phyloP scores from a whole-genome alignment of 2,797 vertebrate genomes.

The Avahi laniger region DNA sequence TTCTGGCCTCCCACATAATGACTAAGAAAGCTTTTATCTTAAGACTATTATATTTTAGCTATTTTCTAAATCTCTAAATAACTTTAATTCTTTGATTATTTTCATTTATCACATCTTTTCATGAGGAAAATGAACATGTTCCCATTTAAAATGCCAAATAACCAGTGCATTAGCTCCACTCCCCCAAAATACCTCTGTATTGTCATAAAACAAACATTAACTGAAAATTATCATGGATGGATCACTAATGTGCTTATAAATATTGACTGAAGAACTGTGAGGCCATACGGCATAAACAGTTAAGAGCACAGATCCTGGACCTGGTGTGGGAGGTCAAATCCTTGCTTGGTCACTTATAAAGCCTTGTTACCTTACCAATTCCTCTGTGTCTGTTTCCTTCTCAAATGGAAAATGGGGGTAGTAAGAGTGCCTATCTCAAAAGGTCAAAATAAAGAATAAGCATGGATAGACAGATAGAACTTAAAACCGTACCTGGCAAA shows the following conservation, averaged over 20 bases:
- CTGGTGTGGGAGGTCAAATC: neutral
- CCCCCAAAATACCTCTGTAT: neutral
- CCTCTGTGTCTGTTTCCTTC: neutral
- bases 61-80: conserved; percentile 67
- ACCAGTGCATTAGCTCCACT: conserved; percentile 27
- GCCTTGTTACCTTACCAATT: neutral
- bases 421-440: neutral
- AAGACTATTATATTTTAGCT: conserved; percentile 61
- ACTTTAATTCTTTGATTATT: conserved; percentile 51
- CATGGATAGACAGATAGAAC: neutral
- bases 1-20: conserved; percentile 63
- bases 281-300: neutral
- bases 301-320: neutral
- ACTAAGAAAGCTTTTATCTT: conserved; percentile 63
- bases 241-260: neutral
- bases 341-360: neutral
- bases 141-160: conserved; percentile 41
- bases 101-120: conserved; percentile 62
- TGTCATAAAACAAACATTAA: neutral
- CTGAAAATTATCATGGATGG: neutral
- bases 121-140: conserved; percentile 64
- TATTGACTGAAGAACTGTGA: neutral
- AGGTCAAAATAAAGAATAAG: neutral
- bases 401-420: neutral
- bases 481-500: neutral